phyloP scores from a whole-genome alignment of 1,140 invertebrate genomes.

The Calosoma granatense region DNA sequence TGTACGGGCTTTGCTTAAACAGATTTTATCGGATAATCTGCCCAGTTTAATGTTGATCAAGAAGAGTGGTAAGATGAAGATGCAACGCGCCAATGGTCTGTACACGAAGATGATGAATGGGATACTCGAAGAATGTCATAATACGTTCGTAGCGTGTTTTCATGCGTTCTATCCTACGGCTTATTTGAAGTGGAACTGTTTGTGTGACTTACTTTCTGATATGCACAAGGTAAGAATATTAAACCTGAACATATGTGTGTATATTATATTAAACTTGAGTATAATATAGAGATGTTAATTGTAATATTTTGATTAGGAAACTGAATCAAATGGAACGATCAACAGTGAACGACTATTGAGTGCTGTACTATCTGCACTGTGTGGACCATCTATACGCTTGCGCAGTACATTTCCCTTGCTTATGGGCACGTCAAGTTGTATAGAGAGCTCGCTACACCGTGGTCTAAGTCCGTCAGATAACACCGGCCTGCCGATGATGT shows the following conservation, averaged over 20 bases:
- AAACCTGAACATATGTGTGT: constrained; percentile 11
- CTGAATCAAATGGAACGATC: constrained; percentile 17
- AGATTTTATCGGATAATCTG: constrained; percentile 70
- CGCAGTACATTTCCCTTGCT: constrained; percentile 67
- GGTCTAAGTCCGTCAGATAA: constrained; percentile 59
- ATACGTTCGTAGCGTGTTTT: constrained; percentile 84
- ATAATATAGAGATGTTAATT: constrained; percentile 1
- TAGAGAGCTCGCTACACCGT: constrained; percentile 43
- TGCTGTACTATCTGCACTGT: constrained; percentile 70
- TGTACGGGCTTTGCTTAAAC: constrained; percentile 67
- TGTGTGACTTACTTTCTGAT: constrained; percentile 75
- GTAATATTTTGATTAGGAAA: constrained; percentile 21
- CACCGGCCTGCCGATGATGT: constrained; percentile 57
- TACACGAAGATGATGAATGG: constrained; percentile 45
- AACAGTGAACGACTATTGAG: constrained; percentile 62
- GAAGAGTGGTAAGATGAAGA: constrained; percentile 22
- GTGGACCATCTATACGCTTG: constrained; percentile 66
- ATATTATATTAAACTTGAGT: no score
- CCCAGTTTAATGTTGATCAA: constrained; percentile 32
- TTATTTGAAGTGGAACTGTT: constrained; percentile 81
- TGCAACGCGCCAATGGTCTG: constrained; percentile 17
- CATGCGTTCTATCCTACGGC: constrained; percentile 94
- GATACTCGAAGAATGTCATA: constrained; percentile 82
- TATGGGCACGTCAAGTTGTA: constrained; percentile 36
- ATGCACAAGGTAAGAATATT: constrained; percentile 70